A percentile compares a stretch with the other conserved stretches of the same genome.
Evolutionary conservation across 2,113 vertebrate species (phyloP).

Genomic region (Cygnus atratus): DNA sequence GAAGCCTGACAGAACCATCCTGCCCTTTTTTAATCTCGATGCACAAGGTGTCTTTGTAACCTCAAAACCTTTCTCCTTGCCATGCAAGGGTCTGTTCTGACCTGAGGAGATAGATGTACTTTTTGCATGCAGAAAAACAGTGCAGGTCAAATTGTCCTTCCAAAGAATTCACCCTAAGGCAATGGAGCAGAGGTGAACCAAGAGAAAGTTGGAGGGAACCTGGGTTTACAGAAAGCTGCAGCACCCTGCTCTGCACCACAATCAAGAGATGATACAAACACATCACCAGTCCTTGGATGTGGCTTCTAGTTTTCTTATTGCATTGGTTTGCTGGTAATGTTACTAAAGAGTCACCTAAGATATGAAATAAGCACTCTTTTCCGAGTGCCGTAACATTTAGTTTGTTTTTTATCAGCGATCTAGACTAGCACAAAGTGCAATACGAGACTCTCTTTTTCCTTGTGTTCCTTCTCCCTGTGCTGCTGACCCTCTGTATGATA

Average conservation of each 20-base stretch:
- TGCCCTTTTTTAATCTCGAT: neutral
- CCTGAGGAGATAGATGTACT: neutral
- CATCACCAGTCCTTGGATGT: neutral
- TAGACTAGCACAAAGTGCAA: neutral
- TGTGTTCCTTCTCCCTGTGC: neutral
- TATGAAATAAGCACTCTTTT: neutral
- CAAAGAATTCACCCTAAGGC: neutral
- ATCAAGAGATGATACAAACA: accelerated
- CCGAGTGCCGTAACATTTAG: neutral
- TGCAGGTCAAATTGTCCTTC: neutral
- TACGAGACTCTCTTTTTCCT: neutral
- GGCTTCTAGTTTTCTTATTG: neutral
- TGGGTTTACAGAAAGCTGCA: neutral
- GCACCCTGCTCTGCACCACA: neutral
- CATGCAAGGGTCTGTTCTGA: neutral
- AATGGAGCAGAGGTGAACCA: neutral
- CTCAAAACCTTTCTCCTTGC: neutral
- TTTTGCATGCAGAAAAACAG: neutral
- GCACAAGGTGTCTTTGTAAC: neutral
- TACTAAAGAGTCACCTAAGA: neutral
- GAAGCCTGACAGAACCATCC: neutral
- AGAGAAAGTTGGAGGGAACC: neutral
- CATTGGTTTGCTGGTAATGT: neutral
- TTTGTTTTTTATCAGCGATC: neutral
- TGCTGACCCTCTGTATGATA: neutral